phyloP scores from a whole-genome alignment of 2,113 vertebrate species.

The Ranitomeya variabilis region DNA sequence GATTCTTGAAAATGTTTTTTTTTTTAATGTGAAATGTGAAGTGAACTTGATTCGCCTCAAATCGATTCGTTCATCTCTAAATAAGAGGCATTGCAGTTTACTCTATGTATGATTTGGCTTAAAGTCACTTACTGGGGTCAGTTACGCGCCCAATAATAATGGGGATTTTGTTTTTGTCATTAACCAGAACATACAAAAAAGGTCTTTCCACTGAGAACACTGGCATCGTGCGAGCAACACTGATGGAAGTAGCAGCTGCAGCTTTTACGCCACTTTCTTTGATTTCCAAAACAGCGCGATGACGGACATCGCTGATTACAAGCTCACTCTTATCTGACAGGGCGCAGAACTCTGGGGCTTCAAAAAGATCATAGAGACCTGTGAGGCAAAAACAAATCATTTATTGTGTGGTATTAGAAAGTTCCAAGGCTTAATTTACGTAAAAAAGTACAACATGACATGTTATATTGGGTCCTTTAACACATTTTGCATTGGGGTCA shows the following conservation, averaged over 20 bases:
- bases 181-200: conserved; percentile 29
- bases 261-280: conserved; percentile 27
- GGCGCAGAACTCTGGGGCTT: conserved; percentile 7
- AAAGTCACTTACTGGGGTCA: conserved; percentile 21
- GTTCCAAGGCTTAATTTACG: neutral
- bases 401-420: neutral
- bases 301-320: conserved; percentile 21
- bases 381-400: neutral
- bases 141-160: conserved; percentile 25
- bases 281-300: conserved; percentile 22
- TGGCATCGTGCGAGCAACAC: conserved; percentile 18
- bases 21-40: too few species aligned
- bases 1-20: too few species aligned
- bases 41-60: too few species aligned
- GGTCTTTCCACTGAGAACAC: conserved; percentile 8
- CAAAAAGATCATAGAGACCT: conserved; percentile 33
- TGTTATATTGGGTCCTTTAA: too few species aligned
- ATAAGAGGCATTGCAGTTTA: neutral
- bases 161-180: neutral
- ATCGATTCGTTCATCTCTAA: too few species aligned
- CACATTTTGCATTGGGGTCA: too few species aligned
- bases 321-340: conserved; percentile 1
- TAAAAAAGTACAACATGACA: too few species aligned
- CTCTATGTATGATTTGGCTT: neutral
- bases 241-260: conserved; percentile 7